Conservation (phyloP, 1,140 invertebrate species). For the Marisa cornuarietis region DNA sequence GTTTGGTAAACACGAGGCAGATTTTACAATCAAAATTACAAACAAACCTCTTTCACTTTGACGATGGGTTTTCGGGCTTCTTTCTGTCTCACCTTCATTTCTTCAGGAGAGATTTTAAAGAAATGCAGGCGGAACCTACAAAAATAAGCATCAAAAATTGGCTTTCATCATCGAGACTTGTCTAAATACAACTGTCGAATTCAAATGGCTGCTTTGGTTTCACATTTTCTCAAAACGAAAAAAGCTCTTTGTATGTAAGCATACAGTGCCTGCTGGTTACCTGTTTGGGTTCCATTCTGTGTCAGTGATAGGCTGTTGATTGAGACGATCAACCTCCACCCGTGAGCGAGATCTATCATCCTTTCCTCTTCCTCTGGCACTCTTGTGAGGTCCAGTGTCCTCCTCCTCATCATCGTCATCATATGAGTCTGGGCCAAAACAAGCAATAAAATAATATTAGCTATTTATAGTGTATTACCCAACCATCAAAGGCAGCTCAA, state of each 20-base stretch:
- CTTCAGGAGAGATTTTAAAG: slow-evolving; percentile 62
- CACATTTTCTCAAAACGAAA: neutral
- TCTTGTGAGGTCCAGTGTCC: neutral
- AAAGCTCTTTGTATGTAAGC: neutral
- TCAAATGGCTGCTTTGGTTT: neutral
- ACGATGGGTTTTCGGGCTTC: slow-evolving; percentile 50
- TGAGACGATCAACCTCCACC: slow-evolving; percentile 15
- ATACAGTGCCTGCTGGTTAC: neutral
- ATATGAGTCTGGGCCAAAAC: neutral
- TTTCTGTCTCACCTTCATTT: slow-evolving; percentile 62
- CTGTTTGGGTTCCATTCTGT: slow-evolving; percentile 26
- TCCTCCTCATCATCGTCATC: slow-evolving; percentile 3
- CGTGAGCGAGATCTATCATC: neutral
- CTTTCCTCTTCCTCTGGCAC: neutral
- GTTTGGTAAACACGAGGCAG: neutral
- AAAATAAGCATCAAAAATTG: slow-evolving; percentile 11
- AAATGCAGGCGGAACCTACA: slow-evolving; percentile 66
- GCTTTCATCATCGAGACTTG: neutral
- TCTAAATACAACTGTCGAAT: neutral
- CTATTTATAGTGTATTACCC: too few species aligned
- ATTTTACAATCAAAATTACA: neutral
- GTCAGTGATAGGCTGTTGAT: slow-evolving; percentile 15
- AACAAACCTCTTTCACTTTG: slow-evolving; percentile 50
- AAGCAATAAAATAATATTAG: too few species aligned
- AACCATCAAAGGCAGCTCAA: too few species aligned